phyloP scores from a whole-genome alignment of 2,797 vertebrate genomes.

The Pangasius sanitwongsei region DNA sequence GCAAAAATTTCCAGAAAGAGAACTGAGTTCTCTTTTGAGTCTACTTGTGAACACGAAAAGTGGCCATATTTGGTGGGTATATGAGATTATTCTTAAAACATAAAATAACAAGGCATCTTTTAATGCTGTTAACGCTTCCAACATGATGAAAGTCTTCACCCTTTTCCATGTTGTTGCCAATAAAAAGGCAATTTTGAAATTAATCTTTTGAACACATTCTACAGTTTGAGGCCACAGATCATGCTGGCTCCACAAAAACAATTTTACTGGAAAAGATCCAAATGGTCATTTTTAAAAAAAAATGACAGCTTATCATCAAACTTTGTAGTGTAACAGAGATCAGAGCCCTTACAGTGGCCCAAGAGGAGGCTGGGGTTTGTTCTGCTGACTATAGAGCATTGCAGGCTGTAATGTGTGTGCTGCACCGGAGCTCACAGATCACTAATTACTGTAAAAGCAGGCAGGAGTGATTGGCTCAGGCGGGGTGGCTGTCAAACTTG shows the following conservation, averaged over 20 bases:
- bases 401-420: constrained; percentile 20
- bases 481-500: constrained; percentile 37
- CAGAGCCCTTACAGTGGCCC: constrained; percentile 49
- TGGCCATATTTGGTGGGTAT: neutral
- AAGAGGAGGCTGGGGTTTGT: constrained; percentile 20
- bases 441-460: constrained; percentile 47
- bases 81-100: neutral
- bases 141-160: neutral
- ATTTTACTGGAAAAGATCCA: neutral
- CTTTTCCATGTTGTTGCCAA: neutral
- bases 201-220: neutral
- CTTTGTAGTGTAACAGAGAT: constrained; percentile 26
- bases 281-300: neutral
- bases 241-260: neutral
- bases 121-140: neutral
- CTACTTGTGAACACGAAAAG: neutral
- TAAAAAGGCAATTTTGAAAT: neutral
- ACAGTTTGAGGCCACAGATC: neutral
- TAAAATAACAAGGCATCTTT: neutral
- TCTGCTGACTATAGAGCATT: constrained; percentile 37
- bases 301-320: constrained; percentile 3
- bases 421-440: constrained; percentile 29
- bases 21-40: neutral
- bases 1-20: neutral
- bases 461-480: constrained; percentile 48